Conservation (phyloP, 2,888 invertebrate species). For the Hoplodrina ambigua region DNA sequence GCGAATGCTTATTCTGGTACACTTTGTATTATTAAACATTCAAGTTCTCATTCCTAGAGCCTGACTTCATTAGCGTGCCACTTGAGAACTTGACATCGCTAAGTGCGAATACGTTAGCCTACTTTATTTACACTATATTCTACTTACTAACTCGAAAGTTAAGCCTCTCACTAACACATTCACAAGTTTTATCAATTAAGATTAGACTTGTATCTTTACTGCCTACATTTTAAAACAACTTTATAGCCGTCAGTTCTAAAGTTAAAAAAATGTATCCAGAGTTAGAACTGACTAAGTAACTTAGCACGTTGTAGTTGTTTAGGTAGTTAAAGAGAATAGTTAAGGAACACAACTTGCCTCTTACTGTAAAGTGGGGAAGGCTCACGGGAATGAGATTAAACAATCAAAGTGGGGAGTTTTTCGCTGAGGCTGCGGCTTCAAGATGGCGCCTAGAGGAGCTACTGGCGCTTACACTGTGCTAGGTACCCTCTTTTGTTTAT, state of each 20-base stretch:
- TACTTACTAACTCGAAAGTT: not conserved
- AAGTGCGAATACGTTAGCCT: slow-evolving; percentile 17
- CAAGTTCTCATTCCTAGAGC: not conserved
- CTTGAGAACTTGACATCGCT: not conserved
- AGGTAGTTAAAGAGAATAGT: slow-evolving; percentile 16
- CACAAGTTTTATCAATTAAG: not conserved
- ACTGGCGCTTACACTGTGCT: slow-evolving; percentile 11
- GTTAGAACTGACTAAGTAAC: not conserved
- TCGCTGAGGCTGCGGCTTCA: slow-evolving; percentile 13
- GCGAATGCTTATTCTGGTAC: not conserved
- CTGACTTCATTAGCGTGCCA: slow-evolving; percentile 7
- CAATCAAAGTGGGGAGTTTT: slow-evolving; percentile 31
- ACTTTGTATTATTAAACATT: slow-evolving; percentile 7
- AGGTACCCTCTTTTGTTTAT: not conserved
- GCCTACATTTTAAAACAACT: not conserved
- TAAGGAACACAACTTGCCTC: slow-evolving; percentile 33
- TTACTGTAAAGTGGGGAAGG: slow-evolving; percentile 14
- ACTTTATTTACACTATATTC: slow-evolving; percentile 1
- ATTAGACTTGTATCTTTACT: not conserved
- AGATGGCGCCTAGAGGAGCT: slow-evolving; percentile 13
- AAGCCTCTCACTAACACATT: not conserved
- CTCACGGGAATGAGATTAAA: slow-evolving; percentile 44
- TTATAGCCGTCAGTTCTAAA: not conserved
- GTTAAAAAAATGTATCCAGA: not conserved
- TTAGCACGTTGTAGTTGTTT: not conserved